Conservation (phyloP, 2,888 invertebrate genomes). For the Drosophila neutralis region DNA sequence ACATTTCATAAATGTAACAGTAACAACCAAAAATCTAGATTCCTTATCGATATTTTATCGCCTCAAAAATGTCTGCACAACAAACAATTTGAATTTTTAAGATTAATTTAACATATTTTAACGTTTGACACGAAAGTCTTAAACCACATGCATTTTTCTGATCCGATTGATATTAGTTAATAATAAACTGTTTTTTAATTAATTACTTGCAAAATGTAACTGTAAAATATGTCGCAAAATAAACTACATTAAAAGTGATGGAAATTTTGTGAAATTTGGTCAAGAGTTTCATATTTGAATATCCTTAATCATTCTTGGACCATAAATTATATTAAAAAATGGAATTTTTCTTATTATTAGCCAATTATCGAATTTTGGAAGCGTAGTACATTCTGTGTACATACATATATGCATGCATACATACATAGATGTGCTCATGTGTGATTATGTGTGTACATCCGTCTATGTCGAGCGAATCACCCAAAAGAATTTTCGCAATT, state of each 20-base stretch:
- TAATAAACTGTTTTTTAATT: neutral
- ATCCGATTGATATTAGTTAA: neutral
- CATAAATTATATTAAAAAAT: neutral
- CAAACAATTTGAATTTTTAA: neutral
- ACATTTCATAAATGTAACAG: neutral
- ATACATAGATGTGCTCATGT: conserved; percentile 10
- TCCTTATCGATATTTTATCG: neutral
- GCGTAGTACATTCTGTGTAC: neutral
- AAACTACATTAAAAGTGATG: neutral
- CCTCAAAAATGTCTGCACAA: neutral
- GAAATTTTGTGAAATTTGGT: neutral
- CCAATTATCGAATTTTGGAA: neutral
- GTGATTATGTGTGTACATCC: conserved; percentile 8
- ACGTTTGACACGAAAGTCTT: neutral
- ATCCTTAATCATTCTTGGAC: neutral
- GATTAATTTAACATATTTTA: neutral
- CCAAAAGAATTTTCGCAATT: conserved; percentile 79
- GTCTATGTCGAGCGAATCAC: conserved; percentile 71
- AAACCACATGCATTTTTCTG: neutral
- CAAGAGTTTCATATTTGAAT: neutral
- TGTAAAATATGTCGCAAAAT: neutral
- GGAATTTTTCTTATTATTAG: neutral
- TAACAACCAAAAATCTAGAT: neutral
- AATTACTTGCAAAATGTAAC: neutral
- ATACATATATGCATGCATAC: conserved; percentile 9